Percentiles rank a stretch among this genome's conserved stretches.
phyloP scores from a whole-genome alignment of 2,888 invertebrate species.

The Orthonychiurus folsomi region DNA sequence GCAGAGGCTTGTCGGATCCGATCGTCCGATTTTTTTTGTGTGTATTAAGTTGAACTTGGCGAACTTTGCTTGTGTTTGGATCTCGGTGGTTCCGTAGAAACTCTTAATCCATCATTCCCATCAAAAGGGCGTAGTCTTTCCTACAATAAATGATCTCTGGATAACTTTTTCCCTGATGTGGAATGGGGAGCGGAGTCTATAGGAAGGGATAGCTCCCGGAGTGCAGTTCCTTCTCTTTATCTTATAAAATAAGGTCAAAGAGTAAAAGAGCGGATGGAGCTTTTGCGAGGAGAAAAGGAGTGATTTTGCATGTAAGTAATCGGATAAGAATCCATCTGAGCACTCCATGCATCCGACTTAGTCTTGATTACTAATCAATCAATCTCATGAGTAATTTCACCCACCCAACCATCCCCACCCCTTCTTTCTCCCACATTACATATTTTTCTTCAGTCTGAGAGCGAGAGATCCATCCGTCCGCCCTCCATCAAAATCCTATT shows the following conservation, averaged over 20 bases:
- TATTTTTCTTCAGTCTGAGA: too few relatives aligned
- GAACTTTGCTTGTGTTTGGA: too few relatives aligned
- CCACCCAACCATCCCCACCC: not conserved
- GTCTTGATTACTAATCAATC: not conserved
- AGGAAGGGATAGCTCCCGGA: too few relatives aligned
- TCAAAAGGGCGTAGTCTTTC: conserved; percentile 20
- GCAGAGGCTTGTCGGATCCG: too few relatives aligned
- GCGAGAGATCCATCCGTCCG: too few relatives aligned
- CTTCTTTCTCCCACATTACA: not conserved
- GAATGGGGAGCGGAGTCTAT: too few relatives aligned
- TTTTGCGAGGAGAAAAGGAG: not conserved
- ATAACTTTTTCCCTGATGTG: conserved; percentile 4
- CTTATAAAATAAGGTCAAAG: not conserved
- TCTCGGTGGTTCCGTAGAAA: too few relatives aligned
- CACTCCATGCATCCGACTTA: not conserved
- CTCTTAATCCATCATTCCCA: conserved; percentile 16
- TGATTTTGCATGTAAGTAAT: not conserved
- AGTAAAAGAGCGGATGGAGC: not conserved
- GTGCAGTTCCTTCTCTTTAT: not conserved
- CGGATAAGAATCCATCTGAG: not conserved
- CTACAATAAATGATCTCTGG: conserved; percentile 16
- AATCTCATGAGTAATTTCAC: not conserved
- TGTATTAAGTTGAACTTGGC: too few relatives aligned
- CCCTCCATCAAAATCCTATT: too few relatives aligned
- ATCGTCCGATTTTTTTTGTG: too few relatives aligned